Evolutionary conservation across 1,140 invertebrate genomes (phyloP).

Genomic region (Trypoxylus dichotomus): DNA sequence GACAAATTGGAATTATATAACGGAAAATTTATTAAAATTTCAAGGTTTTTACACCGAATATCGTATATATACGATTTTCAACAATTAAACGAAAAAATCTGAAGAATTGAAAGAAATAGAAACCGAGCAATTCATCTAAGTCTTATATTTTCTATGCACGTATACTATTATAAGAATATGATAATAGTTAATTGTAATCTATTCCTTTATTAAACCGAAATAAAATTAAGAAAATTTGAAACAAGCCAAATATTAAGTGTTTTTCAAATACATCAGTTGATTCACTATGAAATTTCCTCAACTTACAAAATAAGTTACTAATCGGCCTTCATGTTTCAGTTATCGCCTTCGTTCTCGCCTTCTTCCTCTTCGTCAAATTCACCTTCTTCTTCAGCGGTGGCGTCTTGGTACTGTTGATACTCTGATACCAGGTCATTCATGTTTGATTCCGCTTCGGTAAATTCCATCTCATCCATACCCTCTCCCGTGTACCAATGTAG

Average conservation of each 20-base stretch:
- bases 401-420: slow-evolving; percentile 89
- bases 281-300: slow-evolving; percentile 27
- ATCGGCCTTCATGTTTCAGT: not conserved
- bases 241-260: slow-evolving; percentile 22
- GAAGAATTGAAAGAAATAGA: not conserved
- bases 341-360: slow-evolving; percentile 57
- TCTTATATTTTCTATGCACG: not conserved
- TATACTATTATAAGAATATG: slow-evolving; percentile 20
- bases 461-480: slow-evolving; percentile 82
- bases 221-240: slow-evolving; percentile 29
- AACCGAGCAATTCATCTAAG: slow-evolving; percentile 10
- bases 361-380: slow-evolving; percentile 75
- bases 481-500: slow-evolving; percentile 92
- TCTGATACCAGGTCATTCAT: slow-evolving; percentile 87
- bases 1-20: not conserved
- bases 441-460: slow-evolving; percentile 75
- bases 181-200: slow-evolving; percentile 20
- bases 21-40: not conserved
- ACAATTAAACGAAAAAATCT: not conserved
- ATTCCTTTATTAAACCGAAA: slow-evolving; percentile 29
- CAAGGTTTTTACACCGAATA: not conserved
- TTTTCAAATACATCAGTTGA: slow-evolving; percentile 23
- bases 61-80: not conserved
- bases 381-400: slow-evolving; percentile 72
- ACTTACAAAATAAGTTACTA: slow-evolving; percentile 22